These are phyloP conservation scores for Corynorhinus townsendii DNA, from an alignment of 2,113 vertebrate species.

Conservation along the genomic window DNA sequence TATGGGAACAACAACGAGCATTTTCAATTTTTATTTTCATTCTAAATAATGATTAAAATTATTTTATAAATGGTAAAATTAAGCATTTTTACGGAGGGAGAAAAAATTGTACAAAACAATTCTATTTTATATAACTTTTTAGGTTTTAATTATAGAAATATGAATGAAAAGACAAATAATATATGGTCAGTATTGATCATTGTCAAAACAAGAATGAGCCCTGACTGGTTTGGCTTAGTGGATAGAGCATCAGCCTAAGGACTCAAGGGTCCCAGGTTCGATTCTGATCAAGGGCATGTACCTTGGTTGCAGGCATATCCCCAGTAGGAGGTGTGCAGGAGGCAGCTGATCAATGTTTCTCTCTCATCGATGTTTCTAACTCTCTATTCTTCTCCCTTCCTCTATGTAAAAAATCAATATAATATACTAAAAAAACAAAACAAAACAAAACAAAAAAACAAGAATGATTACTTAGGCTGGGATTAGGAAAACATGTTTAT, in stretches of 20 bases:
- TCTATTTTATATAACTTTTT: not conserved
- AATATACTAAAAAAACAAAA: no score
- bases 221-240: no score
- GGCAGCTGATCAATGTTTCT: no score
- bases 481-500: not conserved
- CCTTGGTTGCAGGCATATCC: no score
- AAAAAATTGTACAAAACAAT: not conserved
- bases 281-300: no score
- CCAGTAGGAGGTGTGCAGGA: no score
- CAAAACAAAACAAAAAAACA: no score
- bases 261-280: no score
- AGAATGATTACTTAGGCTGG: not conserved
- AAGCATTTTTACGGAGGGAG: not conserved
- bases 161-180: not conserved
- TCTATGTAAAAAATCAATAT: no score
- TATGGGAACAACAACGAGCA: not conserved
- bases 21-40: constrained; percentile 3
- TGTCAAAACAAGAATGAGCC: not conserved
- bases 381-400: no score
- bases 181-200: not conserved
- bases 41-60: not conserved
- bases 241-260: no score
- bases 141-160: not conserved
- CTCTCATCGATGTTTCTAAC: no score
- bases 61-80: not conserved